Percentiles rank a stretch among this genome's conserved stretches.
These are phyloP conservation scores for Lagopus muta DNA, from an alignment of 2,113 vertebrate species.

Conservation along the genomic window DNA sequence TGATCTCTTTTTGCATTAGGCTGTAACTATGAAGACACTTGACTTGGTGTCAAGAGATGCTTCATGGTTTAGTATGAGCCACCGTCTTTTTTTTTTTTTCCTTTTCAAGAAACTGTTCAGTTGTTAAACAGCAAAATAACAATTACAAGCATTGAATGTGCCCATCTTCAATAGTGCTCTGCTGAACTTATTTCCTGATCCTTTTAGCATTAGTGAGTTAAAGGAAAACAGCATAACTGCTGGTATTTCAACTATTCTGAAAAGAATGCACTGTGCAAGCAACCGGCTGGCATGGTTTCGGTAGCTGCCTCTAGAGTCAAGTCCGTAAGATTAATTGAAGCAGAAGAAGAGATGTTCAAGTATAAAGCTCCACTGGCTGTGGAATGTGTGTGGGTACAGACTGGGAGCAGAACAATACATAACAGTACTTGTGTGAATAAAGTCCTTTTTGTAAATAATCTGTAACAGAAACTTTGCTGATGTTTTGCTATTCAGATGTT, in stretches of 20 bases:
- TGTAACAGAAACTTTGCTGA: neutral
- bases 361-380: neutral
- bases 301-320: neutral
- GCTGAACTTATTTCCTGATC: neutral
- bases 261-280: neutral
- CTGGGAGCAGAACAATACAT: neutral
- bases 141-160: neutral
- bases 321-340: neutral
- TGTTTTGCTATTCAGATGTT: neutral
- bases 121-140: neutral
- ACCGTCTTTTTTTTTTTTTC: neutral
- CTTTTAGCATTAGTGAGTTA: neutral
- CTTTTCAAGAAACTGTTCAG: neutral
- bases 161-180: neutral
- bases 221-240: neutral
- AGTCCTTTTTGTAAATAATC: neutral
- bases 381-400: conserved; percentile 4
- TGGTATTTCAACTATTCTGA: neutral
- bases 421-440: neutral
- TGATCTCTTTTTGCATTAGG: neutral
- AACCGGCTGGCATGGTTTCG: neutral
- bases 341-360: neutral
- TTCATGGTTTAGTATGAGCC: neutral
- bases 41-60: neutral
- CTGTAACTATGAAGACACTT: neutral